phyloP scores from a whole-genome alignment of 2,888 invertebrate species.

The Melitaea athalia region DNA sequence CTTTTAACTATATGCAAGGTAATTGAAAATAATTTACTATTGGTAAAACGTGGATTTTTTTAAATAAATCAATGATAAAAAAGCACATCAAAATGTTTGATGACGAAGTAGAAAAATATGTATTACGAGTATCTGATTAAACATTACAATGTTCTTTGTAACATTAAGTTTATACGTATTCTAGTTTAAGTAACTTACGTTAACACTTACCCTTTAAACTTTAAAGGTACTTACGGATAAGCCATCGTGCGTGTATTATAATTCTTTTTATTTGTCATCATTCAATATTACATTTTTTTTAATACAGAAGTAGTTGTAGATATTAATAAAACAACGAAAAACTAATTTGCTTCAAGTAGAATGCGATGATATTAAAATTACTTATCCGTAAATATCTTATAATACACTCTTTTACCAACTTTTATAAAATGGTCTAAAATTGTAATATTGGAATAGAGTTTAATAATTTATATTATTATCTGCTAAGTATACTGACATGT shows the following conservation, averaged over 20 bases:
- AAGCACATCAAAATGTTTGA: slow-evolving; percentile 59
- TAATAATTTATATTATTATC: slow-evolving; percentile 2
- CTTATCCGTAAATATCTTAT: slow-evolving; percentile 31
- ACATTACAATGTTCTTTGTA: slow-evolving; percentile 45
- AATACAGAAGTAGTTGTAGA: background rate
- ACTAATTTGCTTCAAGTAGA: background rate
- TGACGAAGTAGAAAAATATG: slow-evolving; percentile 73
- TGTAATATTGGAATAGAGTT: background rate
- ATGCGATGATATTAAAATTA: background rate
- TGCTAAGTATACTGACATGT: slow-evolving; percentile 1
- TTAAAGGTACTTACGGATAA: slow-evolving; percentile 25
- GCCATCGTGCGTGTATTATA: background rate
- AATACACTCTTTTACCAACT: slow-evolving; percentile 7
- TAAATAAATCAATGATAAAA: slow-evolving; percentile 28
- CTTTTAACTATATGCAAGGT: slow-evolving; percentile 10
- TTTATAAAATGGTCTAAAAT: slow-evolving; percentile 12
- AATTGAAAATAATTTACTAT: background rate
- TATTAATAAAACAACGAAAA: background rate
- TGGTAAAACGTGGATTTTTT: background rate
- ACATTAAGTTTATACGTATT: slow-evolving; percentile 13
- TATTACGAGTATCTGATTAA: slow-evolving; percentile 66
- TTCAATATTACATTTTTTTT: background rate
- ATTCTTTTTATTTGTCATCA: background rate
- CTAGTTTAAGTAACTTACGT: slow-evolving; percentile 25
- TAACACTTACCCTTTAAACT: slow-evolving; percentile 18